Evolutionary conservation across 2,797 vertebrate genomes (phyloP), one percentile per base, ranked within the genome.

Genomic region (Echeneis naucrates): DNA sequence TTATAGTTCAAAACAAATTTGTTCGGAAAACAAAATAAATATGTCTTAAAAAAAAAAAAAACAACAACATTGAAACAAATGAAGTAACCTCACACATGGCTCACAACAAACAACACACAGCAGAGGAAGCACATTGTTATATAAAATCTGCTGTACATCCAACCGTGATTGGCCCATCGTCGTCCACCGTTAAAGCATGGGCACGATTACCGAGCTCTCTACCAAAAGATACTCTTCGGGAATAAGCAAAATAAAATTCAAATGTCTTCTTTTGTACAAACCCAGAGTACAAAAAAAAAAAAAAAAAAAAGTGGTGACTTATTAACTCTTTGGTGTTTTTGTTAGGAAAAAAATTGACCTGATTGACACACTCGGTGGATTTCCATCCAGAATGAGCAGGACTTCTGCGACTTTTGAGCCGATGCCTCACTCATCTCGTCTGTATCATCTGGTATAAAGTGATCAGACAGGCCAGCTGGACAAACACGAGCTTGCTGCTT

Each of bases 401-500:
- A 61, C 40, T 54, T 2, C 4, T 9, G n/a, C 37, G 45, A 21
- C 32, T 35, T 56, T 68, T 67, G 53, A 77, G 61, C 5, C 35
- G 47, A 71, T 63, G 52, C 65, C 58, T 79, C 21, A 0, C 40
- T 76, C 30, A 24, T 78, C 64, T 53, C 33, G 52, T 47, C 35
- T 59, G 52, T 54, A 68, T 59, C 48, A 51, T 58, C 58, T 21
- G 64, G 33, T 74, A 27, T 44, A 30, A 83, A 79, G 54, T 54
- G 60, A 75, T 78, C 33, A 53, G 38, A 47, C 54, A 10, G 30
- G 47, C 58, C 75, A 69, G 64, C 65, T 56, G 70, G 70, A 53
- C 72, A 73, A 77, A 85, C 71, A 78, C 19, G 35, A 72, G 50
- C 61, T 53, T n/a, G 42, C 77, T 75, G 74, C 62, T 69, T 72